A percentile compares a stretch with the other conserved stretches of the same genome.
Conservation (phyloP, 2,888 invertebrate species). For the Netelia melanura region DNA sequence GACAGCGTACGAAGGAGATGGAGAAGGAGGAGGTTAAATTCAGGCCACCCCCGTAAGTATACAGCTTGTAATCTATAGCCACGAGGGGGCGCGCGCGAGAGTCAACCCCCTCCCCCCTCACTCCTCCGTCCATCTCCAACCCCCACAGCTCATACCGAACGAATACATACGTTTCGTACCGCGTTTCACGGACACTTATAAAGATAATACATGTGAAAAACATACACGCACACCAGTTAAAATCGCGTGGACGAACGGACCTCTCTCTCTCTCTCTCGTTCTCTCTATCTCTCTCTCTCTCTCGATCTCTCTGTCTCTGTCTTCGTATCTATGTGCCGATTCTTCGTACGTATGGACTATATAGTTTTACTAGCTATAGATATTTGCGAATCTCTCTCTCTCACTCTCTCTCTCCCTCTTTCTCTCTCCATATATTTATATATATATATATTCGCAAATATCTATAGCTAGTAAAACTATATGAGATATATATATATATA, state of each 20-base stretch:
- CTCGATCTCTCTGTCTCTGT: constrained; percentile 51
- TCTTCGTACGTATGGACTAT: constrained; percentile 51
- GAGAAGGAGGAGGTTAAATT: constrained; percentile 78
- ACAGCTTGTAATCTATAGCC: constrained; percentile 79
- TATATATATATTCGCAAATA: constrained; percentile 55
- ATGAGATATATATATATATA: constrained; percentile 37
- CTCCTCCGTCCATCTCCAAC: constrained; percentile 8
- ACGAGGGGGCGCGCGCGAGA: constrained; percentile 47
- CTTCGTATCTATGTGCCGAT: constrained; percentile 46
- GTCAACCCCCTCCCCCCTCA: not conserved
- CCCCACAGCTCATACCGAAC: not conserved
- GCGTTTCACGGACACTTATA: constrained; percentile 53
- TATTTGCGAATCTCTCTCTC: constrained; percentile 44
- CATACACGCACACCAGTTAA: constrained; percentile 53
- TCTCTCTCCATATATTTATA: constrained; percentile 25
- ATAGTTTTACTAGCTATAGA: constrained; percentile 63
- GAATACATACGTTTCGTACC: constrained; percentile 62
- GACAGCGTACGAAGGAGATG: constrained; percentile 59
- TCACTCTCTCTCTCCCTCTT: too few species aligned
- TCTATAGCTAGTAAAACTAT: constrained; percentile 61
- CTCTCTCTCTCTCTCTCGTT: constrained; percentile 15
- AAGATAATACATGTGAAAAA: constrained; percentile 59
- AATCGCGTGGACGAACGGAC: constrained; percentile 46
- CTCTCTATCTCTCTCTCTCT: constrained; percentile 56
- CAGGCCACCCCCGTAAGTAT: constrained; percentile 81